phyloP scores from a whole-genome alignment of 1,140 invertebrate species.

The Nebria ingens region DNA sequence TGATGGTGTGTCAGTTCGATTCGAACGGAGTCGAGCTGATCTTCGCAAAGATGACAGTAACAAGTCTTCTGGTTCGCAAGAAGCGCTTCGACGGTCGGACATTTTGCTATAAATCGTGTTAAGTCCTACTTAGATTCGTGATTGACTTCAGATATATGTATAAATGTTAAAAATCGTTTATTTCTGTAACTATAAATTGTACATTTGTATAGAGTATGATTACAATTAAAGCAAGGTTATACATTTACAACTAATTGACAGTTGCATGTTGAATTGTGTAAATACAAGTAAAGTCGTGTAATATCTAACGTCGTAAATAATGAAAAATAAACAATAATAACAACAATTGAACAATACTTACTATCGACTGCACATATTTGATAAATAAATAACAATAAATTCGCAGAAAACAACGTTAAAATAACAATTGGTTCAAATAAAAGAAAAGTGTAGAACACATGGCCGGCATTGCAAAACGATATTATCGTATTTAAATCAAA shows the following conservation, averaged over 20 bases:
- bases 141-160: too few relatives aligned
- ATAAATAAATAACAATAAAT: neutral
- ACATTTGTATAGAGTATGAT: too few relatives aligned
- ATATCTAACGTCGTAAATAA: too few relatives aligned
- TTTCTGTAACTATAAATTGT: too few relatives aligned
- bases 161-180: too few relatives aligned
- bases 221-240: too few relatives aligned
- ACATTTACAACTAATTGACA: too few relatives aligned
- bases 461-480: neutral
- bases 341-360: too few relatives aligned
- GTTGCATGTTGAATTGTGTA: too few relatives aligned
- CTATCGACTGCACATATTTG: neutral
- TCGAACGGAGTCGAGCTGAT: neutral
- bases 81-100: neutral
- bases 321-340: too few relatives aligned
- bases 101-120: slow-evolving; percentile 4
- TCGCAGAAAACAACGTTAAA: neutral
- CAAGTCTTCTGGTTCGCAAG: neutral
- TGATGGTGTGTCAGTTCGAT: neutral
- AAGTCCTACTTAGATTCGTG: too few relatives aligned
- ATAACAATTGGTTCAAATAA: neutral
- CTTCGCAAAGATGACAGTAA: neutral
- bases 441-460: neutral
- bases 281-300: too few relatives aligned
- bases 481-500: neutral